Percentiles rank a stretch among this genome's conserved stretches.
Conservation (phyloP, 1,140 invertebrate genomes). For the Musca domestica region DNA sequence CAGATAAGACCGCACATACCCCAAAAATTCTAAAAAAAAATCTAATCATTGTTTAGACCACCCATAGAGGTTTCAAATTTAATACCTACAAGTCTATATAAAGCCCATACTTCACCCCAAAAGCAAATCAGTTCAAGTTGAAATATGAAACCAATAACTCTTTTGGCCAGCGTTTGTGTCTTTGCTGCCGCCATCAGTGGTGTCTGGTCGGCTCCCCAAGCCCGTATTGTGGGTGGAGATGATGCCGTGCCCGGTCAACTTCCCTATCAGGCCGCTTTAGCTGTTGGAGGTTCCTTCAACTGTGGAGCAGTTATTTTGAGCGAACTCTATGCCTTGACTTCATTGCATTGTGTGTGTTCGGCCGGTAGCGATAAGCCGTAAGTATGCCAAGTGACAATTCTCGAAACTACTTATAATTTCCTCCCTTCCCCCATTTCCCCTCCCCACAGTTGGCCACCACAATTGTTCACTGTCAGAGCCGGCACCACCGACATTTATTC, state of each 20-base stretch:
- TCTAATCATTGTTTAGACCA: no score
- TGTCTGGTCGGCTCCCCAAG: background rate
- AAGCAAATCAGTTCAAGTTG: background rate
- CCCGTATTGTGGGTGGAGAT: conserved; percentile 40
- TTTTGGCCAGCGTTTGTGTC: background rate
- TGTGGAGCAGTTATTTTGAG: conserved; percentile 42
- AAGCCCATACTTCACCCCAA: no score
- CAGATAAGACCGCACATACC: no score
- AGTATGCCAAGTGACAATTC: no score
- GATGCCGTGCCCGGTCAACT: conserved; percentile 41
- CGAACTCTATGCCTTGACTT: conserved; percentile 39
- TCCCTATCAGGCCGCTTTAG: conserved; percentile 43
- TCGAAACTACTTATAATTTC: no score
- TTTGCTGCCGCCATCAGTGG: background rate
- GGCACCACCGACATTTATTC: conserved; percentile 41
- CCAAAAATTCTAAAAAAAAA: no score
- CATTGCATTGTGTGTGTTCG: conserved; percentile 45
- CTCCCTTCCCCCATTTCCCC: no score
- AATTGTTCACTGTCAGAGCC: conserved; percentile 36
- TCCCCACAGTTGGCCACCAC: conserved; percentile 35
- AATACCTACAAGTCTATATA: no score
- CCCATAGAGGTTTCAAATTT: no score
- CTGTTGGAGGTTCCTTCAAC: conserved; percentile 40
- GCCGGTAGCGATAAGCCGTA: conserved; percentile 25
- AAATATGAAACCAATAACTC: conserved; percentile 3